Base-by-base conservation (phyloP, 2,888 invertebrate genomes). In the Unio pictorum region DNA sequence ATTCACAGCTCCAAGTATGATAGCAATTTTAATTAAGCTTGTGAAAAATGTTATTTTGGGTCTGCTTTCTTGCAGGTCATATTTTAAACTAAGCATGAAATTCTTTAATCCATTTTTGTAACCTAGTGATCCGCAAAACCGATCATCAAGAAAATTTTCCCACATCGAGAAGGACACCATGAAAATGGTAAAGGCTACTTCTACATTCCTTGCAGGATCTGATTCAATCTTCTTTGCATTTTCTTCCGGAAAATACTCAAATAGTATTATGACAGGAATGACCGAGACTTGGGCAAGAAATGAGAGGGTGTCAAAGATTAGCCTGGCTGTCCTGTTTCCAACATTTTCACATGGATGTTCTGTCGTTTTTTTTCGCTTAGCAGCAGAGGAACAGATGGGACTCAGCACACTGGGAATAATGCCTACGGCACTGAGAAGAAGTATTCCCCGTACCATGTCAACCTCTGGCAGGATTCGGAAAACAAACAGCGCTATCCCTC, bases 401-500 rank as follows among this genome's bases (percentile, higher is more conserved):
- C 82, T 84, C 34, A 87, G 73, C 34, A 88, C 64, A 34, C 85
- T 79, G 0, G 89, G 89, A 3, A 88, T 60, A 11, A 86, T 74
- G 56, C 82, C 84, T 0, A 82, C 79, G 15, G 83, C 80, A 58
- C 78, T 82, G 74, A 89, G 75, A 7, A 89, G 67, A 45, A 88
- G 75, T 1, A 87, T 74, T 3, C 84, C 86, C 17, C 81, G 80
- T 15, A 84, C 76, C 60, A 85, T 79, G 73, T 86, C 84, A 62
- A 86, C 69, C n/a, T 81, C 78, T 18, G 86, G 87, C 30, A 89
- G 74, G 20, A 89, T 76, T 18, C 84, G 75, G 70, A 87, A 88
- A 34, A 87, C 82, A 55, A 89, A 76, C 7, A 87, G 74, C 64
- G 84, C 81, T 6, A 89, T 74, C 7, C 89, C 88, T 34, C 86